Base-by-base conservation (phyloP, 2,113 vertebrate genomes). In the Cyprinodon tularosa region DNA sequence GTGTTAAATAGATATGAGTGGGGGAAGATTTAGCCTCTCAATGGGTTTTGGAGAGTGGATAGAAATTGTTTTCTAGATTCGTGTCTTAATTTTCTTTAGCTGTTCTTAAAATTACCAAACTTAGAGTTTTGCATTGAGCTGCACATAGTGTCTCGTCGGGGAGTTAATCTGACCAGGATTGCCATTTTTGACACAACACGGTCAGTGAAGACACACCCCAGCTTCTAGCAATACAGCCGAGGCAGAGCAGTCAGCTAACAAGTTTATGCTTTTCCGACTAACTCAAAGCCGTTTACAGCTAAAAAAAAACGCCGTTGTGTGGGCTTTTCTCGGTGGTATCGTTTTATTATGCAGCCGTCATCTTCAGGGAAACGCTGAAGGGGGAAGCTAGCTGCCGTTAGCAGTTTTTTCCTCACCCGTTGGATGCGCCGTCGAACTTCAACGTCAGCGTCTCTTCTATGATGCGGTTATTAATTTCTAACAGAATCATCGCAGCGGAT, bases 381-480 rank as follows among this genome's bases (percentile, higher is more conserved):
- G 61, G 61, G 83, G 81, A 77, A 84, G 71, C 82, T 67, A 45
- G 70, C 77, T 67, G 50, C 0, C 4, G 83, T 77, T 88, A 90
- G 83, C 90, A 82, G 80, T 83, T 89, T 82, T 78, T 57, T 29
- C 29, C 96, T 96, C 94, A 98, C 97, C 97, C 97, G 80, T 96
- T 96, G 71, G 96, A 96, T 62, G 97, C 96, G 92, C 96, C 95
- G 87, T 98, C 97, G 87, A 98, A 98, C 94, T 98, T 99, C 83
- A 98, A 90, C 83, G 93, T 81, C 92, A 98, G 94, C 86, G 96
- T 98, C 94, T 98, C 97, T 90, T 98, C 97, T 84, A 99, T 96
- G 86, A 99, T 99, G 83, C 97, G 96, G 95, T 98, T 99, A 90
- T 99, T 98, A 84, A 98, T 97, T 95, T 99, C 97, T 93, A 99